Evolutionary conservation across 2,797 vertebrate species (phyloP).

Genomic region (Sylvilagus floridanus): DNA sequence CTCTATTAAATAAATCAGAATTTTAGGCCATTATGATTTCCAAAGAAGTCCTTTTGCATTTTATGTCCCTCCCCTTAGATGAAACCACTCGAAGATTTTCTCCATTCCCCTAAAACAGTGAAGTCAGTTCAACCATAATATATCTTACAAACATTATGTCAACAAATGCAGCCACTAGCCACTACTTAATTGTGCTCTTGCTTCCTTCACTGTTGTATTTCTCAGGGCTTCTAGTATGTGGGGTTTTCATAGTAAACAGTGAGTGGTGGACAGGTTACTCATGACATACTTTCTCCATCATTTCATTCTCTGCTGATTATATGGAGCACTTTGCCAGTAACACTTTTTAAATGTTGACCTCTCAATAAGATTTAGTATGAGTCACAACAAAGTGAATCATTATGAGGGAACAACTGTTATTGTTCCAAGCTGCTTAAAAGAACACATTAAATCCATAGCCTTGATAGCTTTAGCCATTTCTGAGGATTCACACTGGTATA

Average conservation of each 20-base stretch:
- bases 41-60: not conserved
- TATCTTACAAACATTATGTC: not conserved
- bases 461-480: not conserved
- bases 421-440: not conserved
- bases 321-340: not conserved
- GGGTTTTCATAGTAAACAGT: not conserved
- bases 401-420: conserved; percentile 26
- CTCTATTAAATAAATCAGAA: not conserved
- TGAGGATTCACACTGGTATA: not conserved
- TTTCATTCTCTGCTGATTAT: not conserved
- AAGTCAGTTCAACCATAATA: not conserved
- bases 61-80: not conserved
- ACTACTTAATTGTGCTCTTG: not conserved
- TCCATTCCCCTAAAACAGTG: not conserved
- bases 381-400: not conserved
- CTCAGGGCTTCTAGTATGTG: not conserved
- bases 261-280: not conserved
- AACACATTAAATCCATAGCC: not conserved
- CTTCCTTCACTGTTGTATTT: not conserved
- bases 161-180: not conserved
- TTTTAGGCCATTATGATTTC: not conserved
- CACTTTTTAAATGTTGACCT: conserved; percentile 9
- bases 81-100: not conserved
- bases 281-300: not conserved
- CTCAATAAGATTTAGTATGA: conserved; percentile 38